Percentiles rank a stretch among this genome's conserved stretches.
These are phyloP conservation scores for Protonemura montana DNA, from an alignment of 2,888 invertebrate species.

Conservation along the genomic window DNA sequence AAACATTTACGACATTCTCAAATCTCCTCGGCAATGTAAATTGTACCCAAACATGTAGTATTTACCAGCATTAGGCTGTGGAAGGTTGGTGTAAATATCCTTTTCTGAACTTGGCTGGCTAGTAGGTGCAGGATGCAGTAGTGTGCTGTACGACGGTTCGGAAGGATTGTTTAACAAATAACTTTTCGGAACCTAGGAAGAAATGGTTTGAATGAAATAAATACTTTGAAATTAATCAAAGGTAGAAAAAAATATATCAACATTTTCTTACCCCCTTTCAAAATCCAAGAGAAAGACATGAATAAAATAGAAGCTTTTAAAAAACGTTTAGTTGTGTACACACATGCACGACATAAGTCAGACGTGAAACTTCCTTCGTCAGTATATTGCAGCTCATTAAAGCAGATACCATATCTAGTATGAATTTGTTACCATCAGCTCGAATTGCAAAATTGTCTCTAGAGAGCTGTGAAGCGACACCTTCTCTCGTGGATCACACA, in stretches of 20 bases:
- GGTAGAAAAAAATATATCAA: not conserved
- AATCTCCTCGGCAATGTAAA: not conserved
- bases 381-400: too few species aligned
- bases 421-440: too few species aligned
- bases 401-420: too few species aligned
- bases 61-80: conserved; percentile 55
- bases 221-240: not conserved
- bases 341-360: too few species aligned
- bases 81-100: conserved; percentile 52
- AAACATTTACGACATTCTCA: not conserved
- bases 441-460: too few species aligned
- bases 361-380: too few species aligned
- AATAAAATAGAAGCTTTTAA: not conserved
- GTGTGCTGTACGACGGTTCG: conserved; percentile 78
- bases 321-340: not conserved
- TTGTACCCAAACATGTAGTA: not conserved
- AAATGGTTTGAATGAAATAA: conserved; percentile 50
- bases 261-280: not conserved
- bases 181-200: conserved; percentile 78
- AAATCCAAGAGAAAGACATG: conserved; percentile 10
- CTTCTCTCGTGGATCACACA: too few species aligned
- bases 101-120: conserved; percentile 58
- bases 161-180: conserved; percentile 72
- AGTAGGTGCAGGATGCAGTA: conserved; percentile 63
- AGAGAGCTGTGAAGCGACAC: too few species aligned